Base-by-base conservation (phyloP, 2,797 vertebrate species). In the Peromyscus nudipes region DNA sequence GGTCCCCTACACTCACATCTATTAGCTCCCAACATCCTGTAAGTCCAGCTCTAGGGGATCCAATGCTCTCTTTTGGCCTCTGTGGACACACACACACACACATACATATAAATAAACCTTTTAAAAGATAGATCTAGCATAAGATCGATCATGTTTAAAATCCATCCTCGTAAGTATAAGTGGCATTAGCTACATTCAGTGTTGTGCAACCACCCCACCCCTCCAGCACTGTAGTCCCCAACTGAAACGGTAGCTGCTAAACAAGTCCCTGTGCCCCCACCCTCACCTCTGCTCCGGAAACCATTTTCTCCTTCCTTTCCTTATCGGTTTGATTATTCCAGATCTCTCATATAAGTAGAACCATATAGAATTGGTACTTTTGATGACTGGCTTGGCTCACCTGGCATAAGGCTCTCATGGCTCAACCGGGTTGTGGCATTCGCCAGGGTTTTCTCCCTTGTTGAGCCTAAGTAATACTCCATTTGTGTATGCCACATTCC, bases 221-320 rank as follows among this genome's bases (percentile, higher is more conserved):
- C 29, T 93, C 67, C 46, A 34, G 71, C 40, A 62, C 34, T 14
- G 11, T 57, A 46, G 64, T 88, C 73, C 40, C 40, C 19, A 52
- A 52, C n/a, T 5, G 31, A 80, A 93, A 60, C 12, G 31, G 0
- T 16, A 19, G 37, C 52, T 14, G 1, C 86, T 52, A 71, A 89
- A 40, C 3, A 64, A 1, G 0, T 60, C 49, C 37, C 37, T 1
- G 1, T 17, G 11, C 5, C 7, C 10, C 14, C 21, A n/a, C 11
- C 37, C 12, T 1, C 21, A 17, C 14, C 11, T 6, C 40, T 3
- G 4, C 17, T 25, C 43, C 9, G 8, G 60, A 29, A 34, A 37
- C 49, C 27, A 0, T 12, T 11, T 13, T 34, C 49, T 19, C 4
- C 71, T 65, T 64, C 60, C n/a, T 79, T 21, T 40, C 27, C 55